A percentile compares a stretch with the other conserved stretches of the same genome.
These are phyloP conservation scores for Epinotia ramella DNA, from an alignment of 2,888 invertebrate genomes.

Conservation along the genomic window DNA sequence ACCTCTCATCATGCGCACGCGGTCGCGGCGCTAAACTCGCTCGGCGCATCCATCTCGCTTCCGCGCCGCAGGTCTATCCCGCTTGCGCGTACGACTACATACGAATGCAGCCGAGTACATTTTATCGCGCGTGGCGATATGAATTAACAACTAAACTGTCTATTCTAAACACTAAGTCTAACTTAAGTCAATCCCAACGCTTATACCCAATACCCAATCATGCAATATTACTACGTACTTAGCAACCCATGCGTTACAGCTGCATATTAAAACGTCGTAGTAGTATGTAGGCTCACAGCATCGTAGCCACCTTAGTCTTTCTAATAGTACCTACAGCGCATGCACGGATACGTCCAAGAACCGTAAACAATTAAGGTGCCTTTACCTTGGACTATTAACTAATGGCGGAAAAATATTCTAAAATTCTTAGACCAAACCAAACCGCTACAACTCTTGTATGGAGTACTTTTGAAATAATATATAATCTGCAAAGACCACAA, in stretches of 20 bases:
- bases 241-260: slow-evolving; percentile 12
- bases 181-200: too few relatives aligned
- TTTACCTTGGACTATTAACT: neutral
- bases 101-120: too few relatives aligned
- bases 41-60: too few relatives aligned
- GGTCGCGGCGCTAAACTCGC: too few relatives aligned
- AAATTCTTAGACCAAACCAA: neutral
- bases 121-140: too few relatives aligned
- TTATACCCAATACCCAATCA: neutral
- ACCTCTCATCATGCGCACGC: too few relatives aligned
- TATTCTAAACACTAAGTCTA: too few relatives aligned
- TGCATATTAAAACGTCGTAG: neutral
- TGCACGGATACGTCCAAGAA: slow-evolving; percentile 23
- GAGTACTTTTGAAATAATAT: neutral
- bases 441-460: neutral
- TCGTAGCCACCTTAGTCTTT: slow-evolving; percentile 7
- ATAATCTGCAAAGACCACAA: neutral
- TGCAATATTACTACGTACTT: neutral
- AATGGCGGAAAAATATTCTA: neutral
- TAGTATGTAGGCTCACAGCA: neutral
- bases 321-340: neutral
- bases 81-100: too few relatives aligned
- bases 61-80: too few relatives aligned
- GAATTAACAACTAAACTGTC: too few relatives aligned
- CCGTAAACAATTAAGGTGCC: slow-evolving; percentile 31